These are phyloP conservation scores for Salminus brasiliensis DNA, from an alignment of 2,113 vertebrate genomes.

Conservation along the genomic window DNA sequence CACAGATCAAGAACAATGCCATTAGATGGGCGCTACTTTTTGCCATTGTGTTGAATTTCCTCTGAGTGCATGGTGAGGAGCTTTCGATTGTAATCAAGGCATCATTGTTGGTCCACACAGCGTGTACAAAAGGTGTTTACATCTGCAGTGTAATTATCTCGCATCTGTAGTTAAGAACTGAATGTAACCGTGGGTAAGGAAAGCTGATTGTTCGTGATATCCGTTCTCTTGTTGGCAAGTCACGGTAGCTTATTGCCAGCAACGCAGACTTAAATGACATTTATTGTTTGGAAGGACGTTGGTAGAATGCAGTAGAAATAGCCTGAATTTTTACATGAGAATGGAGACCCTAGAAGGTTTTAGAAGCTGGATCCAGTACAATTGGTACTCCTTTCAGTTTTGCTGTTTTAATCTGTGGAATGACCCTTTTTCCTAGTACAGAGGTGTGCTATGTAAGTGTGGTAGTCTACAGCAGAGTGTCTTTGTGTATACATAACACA, in stretches of 20 bases:
- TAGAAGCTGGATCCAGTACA: too few relatives aligned
- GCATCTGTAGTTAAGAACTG: constrained; percentile 18
- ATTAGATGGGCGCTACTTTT: constrained; percentile 13
- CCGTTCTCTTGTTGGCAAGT: not conserved
- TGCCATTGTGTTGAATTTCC: constrained; percentile 53
- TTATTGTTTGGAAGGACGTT: not conserved
- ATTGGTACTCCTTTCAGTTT: constrained; percentile 53
- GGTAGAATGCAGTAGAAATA: not conserved
- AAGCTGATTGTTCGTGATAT: constrained; percentile 13
- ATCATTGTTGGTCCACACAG: constrained; percentile 44
- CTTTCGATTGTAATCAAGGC: constrained; percentile 55
- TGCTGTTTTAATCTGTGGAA: constrained; percentile 68
- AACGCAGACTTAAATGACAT: not conserved
- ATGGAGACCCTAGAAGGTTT: too few relatives aligned
- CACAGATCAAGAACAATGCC: constrained; percentile 40
- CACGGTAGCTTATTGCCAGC: not conserved
- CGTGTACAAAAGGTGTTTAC: constrained; percentile 50
- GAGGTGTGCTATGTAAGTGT: not conserved
- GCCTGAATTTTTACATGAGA: too few relatives aligned
- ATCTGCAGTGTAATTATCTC: constrained; percentile 5
- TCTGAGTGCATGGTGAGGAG: constrained; percentile 40
- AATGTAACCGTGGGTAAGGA: constrained; percentile 8
- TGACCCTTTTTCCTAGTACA: too few relatives aligned
- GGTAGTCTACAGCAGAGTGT: not conserved
- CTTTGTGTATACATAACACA: too few relatives aligned